These are phyloP conservation scores for Orestias chungarensis DNA, from an alignment of 2,797 vertebrate species.

Conservation along the genomic window DNA sequence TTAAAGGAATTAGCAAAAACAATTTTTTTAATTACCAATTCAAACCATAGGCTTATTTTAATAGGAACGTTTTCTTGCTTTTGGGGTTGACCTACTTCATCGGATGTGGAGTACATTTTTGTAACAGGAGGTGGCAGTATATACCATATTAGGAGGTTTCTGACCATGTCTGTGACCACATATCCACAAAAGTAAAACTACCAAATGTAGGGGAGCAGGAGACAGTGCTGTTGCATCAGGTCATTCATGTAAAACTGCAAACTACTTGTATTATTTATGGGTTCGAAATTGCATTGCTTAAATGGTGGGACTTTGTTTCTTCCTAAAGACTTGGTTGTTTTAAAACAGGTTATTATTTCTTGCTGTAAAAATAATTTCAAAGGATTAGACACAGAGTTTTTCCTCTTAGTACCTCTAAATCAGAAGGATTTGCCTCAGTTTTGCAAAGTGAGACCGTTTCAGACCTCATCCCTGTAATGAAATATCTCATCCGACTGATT, in stretches of 20 bases:
- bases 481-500: constrained; percentile 86
- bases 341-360: background rate
- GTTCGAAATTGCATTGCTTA: constrained; percentile 23
- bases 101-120: background rate
- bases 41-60: background rate
- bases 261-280: constrained; percentile 17
- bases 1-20: background rate
- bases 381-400: background rate
- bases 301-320: background rate
- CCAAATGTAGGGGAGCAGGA: background rate
- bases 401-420: constrained; percentile 84
- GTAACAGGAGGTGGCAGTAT: constrained; percentile 70
- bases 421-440: constrained; percentile 77
- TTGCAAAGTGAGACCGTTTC: constrained; percentile 64
- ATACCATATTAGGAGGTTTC: constrained; percentile 1
- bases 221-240: constrained; percentile 18
- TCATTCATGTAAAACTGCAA: constrained; percentile 2
- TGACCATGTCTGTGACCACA: constrained; percentile 17
- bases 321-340: constrained; percentile 2
- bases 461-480: constrained; percentile 85
- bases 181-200: constrained; percentile 15
- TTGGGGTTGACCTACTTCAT: background rate
- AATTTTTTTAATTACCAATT: background rate
- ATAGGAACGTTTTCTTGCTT: background rate
- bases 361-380: constrained; percentile 12